phyloP scores from a whole-genome alignment of 2,888 invertebrate genomes.

The Clitarchus hookeri region DNA sequence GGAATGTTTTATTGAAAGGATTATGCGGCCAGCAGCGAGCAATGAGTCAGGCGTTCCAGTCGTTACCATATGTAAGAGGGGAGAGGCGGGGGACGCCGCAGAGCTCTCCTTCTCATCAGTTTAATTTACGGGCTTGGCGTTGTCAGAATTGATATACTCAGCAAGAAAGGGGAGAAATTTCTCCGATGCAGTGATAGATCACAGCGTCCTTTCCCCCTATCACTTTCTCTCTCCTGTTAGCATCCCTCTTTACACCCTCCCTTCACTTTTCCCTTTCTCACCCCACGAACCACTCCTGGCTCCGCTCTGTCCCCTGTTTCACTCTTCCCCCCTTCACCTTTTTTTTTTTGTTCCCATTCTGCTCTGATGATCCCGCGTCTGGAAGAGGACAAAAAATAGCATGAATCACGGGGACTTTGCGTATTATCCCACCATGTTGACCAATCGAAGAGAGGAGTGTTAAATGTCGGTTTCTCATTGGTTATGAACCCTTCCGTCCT shows the following conservation, averaged over 20 bases:
- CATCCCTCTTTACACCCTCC: background rate
- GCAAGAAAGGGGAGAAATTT: background rate
- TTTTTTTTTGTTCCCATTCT: background rate
- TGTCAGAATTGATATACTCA: conserved; percentile 14
- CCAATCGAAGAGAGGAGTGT: conserved; percentile 2
- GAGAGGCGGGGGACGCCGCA: background rate
- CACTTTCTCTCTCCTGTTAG: background rate
- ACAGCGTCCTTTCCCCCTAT: background rate
- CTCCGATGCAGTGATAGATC: conserved; percentile 4
- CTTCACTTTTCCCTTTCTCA: too few species aligned
- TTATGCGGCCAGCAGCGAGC: background rate
- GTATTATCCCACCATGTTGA: conserved; percentile 4
- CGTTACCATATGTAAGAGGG: background rate
- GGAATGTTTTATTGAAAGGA: background rate
- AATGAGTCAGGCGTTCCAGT: background rate
- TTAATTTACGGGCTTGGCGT: conserved; percentile 9
- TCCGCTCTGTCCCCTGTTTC: too few species aligned
- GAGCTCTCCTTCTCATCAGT: background rate
- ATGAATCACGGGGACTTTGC: background rate
- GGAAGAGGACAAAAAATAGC: background rate
- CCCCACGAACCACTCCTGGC: background rate
- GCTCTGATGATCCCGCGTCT: background rate
- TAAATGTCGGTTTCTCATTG: conserved; percentile 14
- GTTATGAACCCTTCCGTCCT: conserved; percentile 1
- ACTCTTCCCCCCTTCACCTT: background rate